These are phyloP conservation scores for Philonicus albiceps DNA, from an alignment of 2,888 invertebrate genomes.

Conservation along the genomic window DNA sequence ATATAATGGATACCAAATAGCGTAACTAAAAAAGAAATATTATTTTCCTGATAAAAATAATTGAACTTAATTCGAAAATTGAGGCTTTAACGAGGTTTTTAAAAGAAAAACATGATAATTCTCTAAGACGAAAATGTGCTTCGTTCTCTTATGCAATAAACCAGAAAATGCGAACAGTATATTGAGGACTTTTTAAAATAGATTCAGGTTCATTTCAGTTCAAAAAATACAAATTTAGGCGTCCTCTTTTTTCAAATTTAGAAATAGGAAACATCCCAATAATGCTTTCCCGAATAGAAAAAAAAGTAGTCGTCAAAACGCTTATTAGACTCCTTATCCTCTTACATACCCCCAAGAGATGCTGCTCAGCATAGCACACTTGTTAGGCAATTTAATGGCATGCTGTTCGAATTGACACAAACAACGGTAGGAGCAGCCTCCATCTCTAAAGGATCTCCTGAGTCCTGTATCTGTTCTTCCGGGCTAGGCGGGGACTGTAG, in stretches of 20 bases:
- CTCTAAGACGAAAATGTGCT: no score
- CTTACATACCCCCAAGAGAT: not conserved
- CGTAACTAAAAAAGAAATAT: no score
- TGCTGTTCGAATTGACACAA: not conserved
- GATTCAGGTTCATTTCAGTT: not conserved
- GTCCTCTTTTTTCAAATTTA: not conserved
- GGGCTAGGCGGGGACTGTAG: not conserved
- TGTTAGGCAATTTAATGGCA: not conserved
- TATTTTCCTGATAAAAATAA: no score
- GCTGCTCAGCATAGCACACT: not conserved
- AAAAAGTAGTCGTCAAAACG: not conserved
- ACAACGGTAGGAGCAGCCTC: not conserved
- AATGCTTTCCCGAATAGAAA: not conserved
- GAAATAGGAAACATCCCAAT: not conserved
- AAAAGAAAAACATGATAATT: no score
- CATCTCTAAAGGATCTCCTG: not conserved
- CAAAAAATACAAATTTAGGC: not conserved
- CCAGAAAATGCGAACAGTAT: not conserved
- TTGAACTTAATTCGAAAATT: no score
- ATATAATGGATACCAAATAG: no score
- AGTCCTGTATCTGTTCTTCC: not conserved
- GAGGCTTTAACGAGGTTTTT: no score
- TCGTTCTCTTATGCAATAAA: not conserved
- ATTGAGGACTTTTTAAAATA: not conserved
- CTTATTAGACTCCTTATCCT: not conserved